Evolutionary conservation across 1,140 invertebrate genomes (phyloP), one percentile per base, ranked within the genome.

Genomic region (Pectinophora gossypiella): DNA sequence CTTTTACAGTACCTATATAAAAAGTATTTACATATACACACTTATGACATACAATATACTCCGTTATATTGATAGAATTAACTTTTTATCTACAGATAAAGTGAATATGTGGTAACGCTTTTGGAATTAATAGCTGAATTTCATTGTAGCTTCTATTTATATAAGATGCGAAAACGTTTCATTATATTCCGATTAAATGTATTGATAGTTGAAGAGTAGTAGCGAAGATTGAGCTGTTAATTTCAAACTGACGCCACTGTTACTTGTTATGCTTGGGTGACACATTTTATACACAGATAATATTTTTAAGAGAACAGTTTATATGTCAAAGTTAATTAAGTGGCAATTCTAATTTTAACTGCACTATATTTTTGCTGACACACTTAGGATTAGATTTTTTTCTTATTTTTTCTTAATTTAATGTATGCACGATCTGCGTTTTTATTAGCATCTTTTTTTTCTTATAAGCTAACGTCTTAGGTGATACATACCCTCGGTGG

Each of bases 331-430:
- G 77, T 82, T 85, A 85, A 81, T 84, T 85, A 83, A 82, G 79
- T 79, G 73, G 76, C 83, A 83, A 86, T 83, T 84, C 72, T 83
- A 79, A 84, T 84, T 82, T 78, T 78, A 79, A 74, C 74, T 79
- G 79, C 80, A 86, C 77, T 81, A 83, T 86, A 83, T 84, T 86
- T 85, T 86, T 83, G 80, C 83, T 86, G 83, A 84, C 83, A 84
- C 80, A 79, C 74, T 70, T 86, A 82, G 77, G 64, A 69, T 82
- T 75, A 82, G 71, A 72, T 19, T 81, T 81, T 78, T 77, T 48
- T 68, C 57, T 72, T 71, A 72, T 76, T 78, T 81, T n/a, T 84
- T 77, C 69, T 69, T 86, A 84, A 83, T 83, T 75, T 83, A 84
- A 85, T 80, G 75, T 82, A 83, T 82, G 80, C 80, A 84, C 83